Evolutionary conservation across 2,888 invertebrate genomes (phyloP).

Genomic region (Tethea ocularis): DNA sequence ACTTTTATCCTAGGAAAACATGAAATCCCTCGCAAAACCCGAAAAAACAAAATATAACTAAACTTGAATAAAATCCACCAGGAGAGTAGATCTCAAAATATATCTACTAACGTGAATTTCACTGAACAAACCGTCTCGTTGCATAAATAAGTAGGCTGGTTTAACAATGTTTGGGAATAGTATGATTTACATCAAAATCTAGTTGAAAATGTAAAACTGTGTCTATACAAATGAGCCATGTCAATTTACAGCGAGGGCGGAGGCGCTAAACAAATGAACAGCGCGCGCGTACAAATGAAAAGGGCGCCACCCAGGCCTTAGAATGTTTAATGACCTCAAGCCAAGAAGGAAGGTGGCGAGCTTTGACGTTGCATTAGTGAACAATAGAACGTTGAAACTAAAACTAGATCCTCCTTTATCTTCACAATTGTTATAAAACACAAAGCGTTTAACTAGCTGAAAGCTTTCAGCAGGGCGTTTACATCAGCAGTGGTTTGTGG

Average conservation of each 20-base stretch:
- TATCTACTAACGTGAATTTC: neutral
- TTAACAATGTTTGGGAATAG: neutral
- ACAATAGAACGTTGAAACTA: slow-evolving; percentile 68
- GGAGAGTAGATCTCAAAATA: too few species aligned
- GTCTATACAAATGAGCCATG: slow-evolving; percentile 10
- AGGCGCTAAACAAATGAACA: slow-evolving; percentile 11
- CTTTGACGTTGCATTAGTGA: slow-evolving; percentile 71
- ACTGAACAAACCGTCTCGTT: neutral
- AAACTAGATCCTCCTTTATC: slow-evolving; percentile 67
- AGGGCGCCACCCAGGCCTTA: slow-evolving; percentile 53
- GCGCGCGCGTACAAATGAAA: slow-evolving; percentile 48
- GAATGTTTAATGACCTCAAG: slow-evolving; percentile 66
- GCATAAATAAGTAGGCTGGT: neutral
- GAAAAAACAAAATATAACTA: too few species aligned
- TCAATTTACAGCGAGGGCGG: slow-evolving; percentile 9
- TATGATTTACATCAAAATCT: neutral
- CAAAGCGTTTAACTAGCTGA: slow-evolving; percentile 64
- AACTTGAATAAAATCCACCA: neutral
- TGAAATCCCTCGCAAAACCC: too few species aligned
- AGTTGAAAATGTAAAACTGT: slow-evolving; percentile 6
- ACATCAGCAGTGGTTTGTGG: slow-evolving; percentile 28
- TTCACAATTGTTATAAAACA: slow-evolving; percentile 69
- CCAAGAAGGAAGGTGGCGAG: slow-evolving; percentile 53
- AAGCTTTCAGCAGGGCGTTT: slow-evolving; percentile 56
- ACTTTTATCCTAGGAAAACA: too few species aligned